These are phyloP conservation scores for Lanistes nyassanus DNA, from an alignment of 1,140 invertebrate genomes.

Conservation along the genomic window DNA sequence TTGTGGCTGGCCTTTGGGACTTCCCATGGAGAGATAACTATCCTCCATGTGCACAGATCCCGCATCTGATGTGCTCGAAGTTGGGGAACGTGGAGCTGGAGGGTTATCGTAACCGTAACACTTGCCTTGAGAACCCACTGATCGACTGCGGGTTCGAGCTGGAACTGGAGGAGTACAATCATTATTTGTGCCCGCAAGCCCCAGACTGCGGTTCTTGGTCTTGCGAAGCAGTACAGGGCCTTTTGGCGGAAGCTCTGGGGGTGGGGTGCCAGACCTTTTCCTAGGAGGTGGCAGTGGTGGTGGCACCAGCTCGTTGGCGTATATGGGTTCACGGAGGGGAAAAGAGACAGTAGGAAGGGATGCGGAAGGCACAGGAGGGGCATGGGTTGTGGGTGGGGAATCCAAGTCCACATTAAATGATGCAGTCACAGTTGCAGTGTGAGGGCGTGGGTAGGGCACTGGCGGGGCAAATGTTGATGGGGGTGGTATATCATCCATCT, in stretches of 20 bases:
- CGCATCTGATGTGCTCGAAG: slow-evolving; percentile 2
- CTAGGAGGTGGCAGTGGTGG: slow-evolving; percentile 16
- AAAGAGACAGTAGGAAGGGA: background rate
- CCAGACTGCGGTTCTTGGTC: slow-evolving; percentile 17
- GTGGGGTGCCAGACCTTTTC: slow-evolving; percentile 38
- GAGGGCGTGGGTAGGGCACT: slow-evolving; percentile 16
- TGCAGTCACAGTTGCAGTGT: slow-evolving; percentile 1
- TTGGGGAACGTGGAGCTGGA: background rate
- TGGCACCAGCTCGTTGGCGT: slow-evolving; percentile 46
- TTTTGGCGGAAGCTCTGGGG: slow-evolving; percentile 59
- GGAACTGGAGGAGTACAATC: slow-evolving; percentile 41
- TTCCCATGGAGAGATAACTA: slow-evolving; percentile 54
- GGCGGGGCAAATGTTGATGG: slow-evolving; percentile 18
- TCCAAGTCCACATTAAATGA: background rate
- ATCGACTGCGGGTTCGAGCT: slow-evolving; percentile 33
- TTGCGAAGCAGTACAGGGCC: slow-evolving; percentile 51
- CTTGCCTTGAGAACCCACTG: slow-evolving; percentile 27
- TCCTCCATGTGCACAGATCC: slow-evolving; percentile 27
- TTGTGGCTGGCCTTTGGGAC: slow-evolving; percentile 26
- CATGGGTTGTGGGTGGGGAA: background rate
- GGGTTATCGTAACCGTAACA: slow-evolving; percentile 18
- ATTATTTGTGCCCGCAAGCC: background rate
- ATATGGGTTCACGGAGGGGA: slow-evolving; percentile 41
- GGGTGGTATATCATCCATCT: slow-evolving; percentile 2
- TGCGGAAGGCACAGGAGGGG: background rate